Percentiles rank a stretch among this genome's conserved stretches.
phyloP scores from a whole-genome alignment of 2,888 invertebrate genomes.

The Chironomus riparius region DNA sequence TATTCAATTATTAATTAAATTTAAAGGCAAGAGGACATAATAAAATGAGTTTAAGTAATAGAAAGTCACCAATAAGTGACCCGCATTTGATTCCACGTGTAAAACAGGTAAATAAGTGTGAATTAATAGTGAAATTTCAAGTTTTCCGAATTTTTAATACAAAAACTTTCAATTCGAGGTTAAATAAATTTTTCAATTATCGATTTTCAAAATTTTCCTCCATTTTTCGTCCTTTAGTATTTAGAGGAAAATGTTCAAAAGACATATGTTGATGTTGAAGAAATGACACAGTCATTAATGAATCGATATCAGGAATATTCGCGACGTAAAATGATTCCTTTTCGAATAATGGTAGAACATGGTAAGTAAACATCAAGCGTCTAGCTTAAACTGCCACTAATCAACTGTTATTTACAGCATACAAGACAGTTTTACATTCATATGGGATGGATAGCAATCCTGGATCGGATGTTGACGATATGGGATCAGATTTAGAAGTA shows the following conservation, averaged over 20 bases:
- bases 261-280: slow-evolving; percentile 70
- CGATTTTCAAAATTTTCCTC: background rate
- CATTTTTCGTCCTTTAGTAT: slow-evolving; percentile 48
- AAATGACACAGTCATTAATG: slow-evolving; percentile 74
- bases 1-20: background rate
- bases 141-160: background rate
- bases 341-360: slow-evolving; percentile 65
- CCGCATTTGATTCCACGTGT: slow-evolving; percentile 52
- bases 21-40: background rate
- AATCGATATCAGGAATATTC: slow-evolving; percentile 67
- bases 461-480: slow-evolving; percentile 51
- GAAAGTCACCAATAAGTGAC: slow-evolving; percentile 35
- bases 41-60: background rate
- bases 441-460: slow-evolving; percentile 55
- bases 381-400: background rate
- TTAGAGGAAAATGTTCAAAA: slow-evolving; percentile 71
- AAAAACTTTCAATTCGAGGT: background rate
- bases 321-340: slow-evolving; percentile 69
- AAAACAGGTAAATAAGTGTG: slow-evolving; percentile 41
- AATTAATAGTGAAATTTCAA: background rate
- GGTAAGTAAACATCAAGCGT: slow-evolving; percentile 34
- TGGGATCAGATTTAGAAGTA: slow-evolving; percentile 40
- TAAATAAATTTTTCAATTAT: background rate
- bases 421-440: slow-evolving; percentile 60
- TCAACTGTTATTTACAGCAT: slow-evolving; percentile 44